Evolutionary conservation across 2,113 vertebrate genomes (phyloP), one percentile per base, ranked within the genome.

Genomic region (Galemys pyrenaicus): DNA sequence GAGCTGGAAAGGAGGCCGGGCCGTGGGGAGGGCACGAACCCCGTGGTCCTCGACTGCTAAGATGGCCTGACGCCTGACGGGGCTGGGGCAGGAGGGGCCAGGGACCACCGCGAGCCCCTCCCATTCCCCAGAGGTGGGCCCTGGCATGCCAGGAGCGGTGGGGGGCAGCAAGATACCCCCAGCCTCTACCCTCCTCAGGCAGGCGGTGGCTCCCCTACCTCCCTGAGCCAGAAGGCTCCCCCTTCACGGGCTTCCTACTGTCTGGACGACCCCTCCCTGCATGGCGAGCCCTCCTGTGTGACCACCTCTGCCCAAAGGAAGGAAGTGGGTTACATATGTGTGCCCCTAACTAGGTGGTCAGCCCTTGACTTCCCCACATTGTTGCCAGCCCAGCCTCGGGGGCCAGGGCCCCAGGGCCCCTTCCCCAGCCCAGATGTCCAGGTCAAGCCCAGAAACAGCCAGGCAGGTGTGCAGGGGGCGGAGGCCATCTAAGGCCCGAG

Each of bases 141-240:
- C 68, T 15, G 20, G 22, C 58, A 32, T 3, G 9, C 6, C 3
- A 0, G 32, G n/a, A 37, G 22, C 9, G 4, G 32, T 0, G 46
- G 24, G 22, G 20, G n/a, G 28, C 65, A 44, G 35, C 2, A 16
- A n/a, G 28, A 20, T 16, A 6, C 22, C 20, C 39, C 46, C 35
- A 8, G 13, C 20, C 56, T 44, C 32, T 56, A 35, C 24, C 9
- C 24, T n/a, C 26, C 32, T 17, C n/a, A 56, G 46, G n/a, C 41
- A 4, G 58, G 49, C 46, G 0, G 30, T 22, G 0, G 3, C 13
- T n/a, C 24, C 19, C 7, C 3, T 2, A 20, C 28, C 39, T 67
- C 24, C 74, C 20, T 9, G 20, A 60, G 12, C 44, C 10, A 19
- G 30, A 51, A 71, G 35, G 35, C 22, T 74, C n/a, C 30, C 73